phyloP scores from a whole-genome alignment of 92 coral and sea anemone genomes.

The Zoanthus solanderi region DNA sequence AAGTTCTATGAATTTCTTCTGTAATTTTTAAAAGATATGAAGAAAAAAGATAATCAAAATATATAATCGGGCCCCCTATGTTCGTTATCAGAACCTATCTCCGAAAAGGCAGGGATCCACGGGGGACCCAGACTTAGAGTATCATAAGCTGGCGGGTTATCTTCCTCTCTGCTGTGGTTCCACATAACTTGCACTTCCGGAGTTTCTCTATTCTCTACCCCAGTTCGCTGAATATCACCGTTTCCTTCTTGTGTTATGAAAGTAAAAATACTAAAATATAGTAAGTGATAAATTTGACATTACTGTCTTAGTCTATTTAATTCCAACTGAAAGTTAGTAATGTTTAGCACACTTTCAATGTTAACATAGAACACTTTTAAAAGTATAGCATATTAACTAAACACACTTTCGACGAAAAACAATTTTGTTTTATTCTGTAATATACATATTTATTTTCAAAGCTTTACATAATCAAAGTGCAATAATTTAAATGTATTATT shows the following conservation, averaged over 20 bases:
- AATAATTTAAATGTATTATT: no score
- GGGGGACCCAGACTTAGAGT: constrained; percentile 43
- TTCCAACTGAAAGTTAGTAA: no score
- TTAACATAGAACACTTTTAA: no score
- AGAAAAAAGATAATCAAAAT: no score
- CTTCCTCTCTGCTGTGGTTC: constrained; percentile 1
- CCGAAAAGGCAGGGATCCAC: constrained; percentile 38
- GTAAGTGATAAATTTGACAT: no score
- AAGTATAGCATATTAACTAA: not conserved
- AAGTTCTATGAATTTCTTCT: no score
- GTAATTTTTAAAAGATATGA: no score
- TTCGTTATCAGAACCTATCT: constrained; percentile 20
- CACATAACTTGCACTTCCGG: constrained; percentile 14
- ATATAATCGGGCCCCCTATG: not conserved
- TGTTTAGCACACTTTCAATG: no score
- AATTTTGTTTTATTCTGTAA: not conserved
- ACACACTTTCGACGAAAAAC: not conserved
- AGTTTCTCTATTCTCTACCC: constrained; percentile 7
- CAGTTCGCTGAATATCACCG: constrained; percentile 25
- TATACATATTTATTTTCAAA: not conserved
- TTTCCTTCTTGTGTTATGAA: constrained; percentile 30
- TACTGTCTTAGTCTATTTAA: no score
- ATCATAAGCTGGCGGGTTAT: constrained; percentile 30
- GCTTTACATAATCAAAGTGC: not conserved
- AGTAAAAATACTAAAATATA: constrained; percentile 36